Conservation (phyloP, 2,113 vertebrate species). For the Solenodon paradoxus region DNA sequence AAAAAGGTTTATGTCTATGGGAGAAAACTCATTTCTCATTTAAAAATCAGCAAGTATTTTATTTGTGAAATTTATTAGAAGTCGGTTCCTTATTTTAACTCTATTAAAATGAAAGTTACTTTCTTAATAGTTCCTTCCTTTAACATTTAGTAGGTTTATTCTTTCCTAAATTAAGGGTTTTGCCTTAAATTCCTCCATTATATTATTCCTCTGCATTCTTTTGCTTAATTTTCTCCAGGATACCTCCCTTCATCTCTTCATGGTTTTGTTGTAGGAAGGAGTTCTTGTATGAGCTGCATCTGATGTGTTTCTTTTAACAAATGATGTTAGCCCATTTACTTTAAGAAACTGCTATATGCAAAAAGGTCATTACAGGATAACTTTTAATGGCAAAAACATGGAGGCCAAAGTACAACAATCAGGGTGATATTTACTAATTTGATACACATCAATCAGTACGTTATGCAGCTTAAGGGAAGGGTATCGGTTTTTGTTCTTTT, state of each 20-base stretch:
- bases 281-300: neutral
- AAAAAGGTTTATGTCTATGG: neutral
- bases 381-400: neutral
- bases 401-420: neutral
- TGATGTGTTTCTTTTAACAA: neutral
- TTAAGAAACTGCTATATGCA: neutral
- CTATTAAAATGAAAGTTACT: neutral
- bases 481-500: no score
- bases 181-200: neutral
- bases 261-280: neutral
- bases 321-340: neutral
- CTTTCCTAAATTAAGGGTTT: neutral
- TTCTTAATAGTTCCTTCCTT: neutral
- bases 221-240: neutral
- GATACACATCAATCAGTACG: neutral
- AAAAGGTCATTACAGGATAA: neutral
- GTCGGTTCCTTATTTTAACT: neutral
- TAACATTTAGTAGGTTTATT: neutral
- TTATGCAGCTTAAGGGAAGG: neutral
- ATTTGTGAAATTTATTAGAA: neutral
- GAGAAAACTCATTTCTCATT: neutral
- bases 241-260: neutral
- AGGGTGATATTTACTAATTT: neutral
- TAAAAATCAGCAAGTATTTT: neutral
- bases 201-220: neutral